Base-by-base conservation (phyloP, 2,113 vertebrate genomes). In the Rallus limicola region DNA sequence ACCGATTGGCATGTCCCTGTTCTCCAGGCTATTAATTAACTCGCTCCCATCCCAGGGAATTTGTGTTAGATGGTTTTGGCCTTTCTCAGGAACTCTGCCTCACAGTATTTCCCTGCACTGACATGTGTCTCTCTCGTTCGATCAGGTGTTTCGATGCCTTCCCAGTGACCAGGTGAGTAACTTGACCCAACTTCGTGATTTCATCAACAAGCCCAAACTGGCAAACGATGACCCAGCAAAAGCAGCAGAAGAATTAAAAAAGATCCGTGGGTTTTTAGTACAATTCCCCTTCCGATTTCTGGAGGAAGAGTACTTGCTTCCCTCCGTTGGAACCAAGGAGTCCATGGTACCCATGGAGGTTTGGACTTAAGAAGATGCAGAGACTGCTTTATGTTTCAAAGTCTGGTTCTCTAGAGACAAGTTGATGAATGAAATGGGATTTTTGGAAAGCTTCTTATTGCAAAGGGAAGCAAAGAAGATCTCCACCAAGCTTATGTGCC, bases 321-420 rank as follows among this genome's bases (percentile, higher is more conserved):
- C 99, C 33, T 99, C 99, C 0, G 99, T 99, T 0, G 99, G 99
- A 90, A 99, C 99, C 78, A 99, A 99, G 96, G 99, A 99, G 97
- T 98, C 98, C 92, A 99, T 99, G 92, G 99, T 99, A 63, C 99
- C 99, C 89, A 99, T 98, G 98, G 99, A 99, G 93, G 98, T 99
- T 68, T 99, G 99, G 99, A 99, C 99, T 93, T 99, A 98, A 98
- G 96, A 64, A 56, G 48, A 76, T 31, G 28, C 26, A 29, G n/a
- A 33, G 34, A 33, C n/a, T 70, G 33, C 11, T 86, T 72, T 76
- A 17, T 3, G 3, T 71, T 80, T 95, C 72, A 40, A 63, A 76
- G 63, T 71, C 78, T 88, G 65, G 42, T 20, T 84, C 64, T 55
- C 71, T 81, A 82, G 69, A 86, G 88, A 92, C 59, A 20, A 60